Conservation (phyloP, 1,140 invertebrate genomes). For the Ditylenchus dipsaci region DNA sequence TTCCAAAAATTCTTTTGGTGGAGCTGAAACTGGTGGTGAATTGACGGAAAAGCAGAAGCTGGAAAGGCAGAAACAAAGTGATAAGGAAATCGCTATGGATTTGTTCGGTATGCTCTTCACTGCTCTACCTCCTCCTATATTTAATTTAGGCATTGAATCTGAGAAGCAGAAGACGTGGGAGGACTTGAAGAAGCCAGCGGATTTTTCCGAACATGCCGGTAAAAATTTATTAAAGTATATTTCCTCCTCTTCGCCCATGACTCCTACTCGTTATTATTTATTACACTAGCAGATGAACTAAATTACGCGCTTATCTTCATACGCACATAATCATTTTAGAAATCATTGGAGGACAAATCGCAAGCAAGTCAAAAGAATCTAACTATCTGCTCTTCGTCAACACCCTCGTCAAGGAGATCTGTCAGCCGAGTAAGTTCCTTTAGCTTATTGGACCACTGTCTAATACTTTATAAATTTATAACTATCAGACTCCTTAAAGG, state of each 20-base stretch:
- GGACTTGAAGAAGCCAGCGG: neutral
- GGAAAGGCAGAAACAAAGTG: neutral
- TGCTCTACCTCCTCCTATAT: neutral
- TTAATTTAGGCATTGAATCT: neutral
- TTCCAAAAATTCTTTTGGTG: neutral
- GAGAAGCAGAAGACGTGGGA: slow-evolving; percentile 13
- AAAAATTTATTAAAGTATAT: too few species aligned
- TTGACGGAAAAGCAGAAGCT: slow-evolving; percentile 11
- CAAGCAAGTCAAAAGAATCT: neutral
- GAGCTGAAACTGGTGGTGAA: slow-evolving; percentile 5
- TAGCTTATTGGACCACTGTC: too few species aligned
- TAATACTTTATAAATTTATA: too few species aligned
- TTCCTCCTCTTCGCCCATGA: too few species aligned
- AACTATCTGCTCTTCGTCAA: slow-evolving; percentile 13
- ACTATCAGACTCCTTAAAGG: too few species aligned
- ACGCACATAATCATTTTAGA: too few species aligned
- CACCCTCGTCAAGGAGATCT: neutral
- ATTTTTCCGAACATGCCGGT: slow-evolving; percentile 16
- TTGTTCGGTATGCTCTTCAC: neutral
- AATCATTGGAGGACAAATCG: neutral
- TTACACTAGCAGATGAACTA: too few species aligned
- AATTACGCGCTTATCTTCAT: too few species aligned
- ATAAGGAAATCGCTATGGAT: neutral
- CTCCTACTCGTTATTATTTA: too few species aligned
- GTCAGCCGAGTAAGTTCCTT: neutral